Conservation (phyloP, 92 coral and sea anemone genomes). For the Parazoanthus darwini region DNA sequence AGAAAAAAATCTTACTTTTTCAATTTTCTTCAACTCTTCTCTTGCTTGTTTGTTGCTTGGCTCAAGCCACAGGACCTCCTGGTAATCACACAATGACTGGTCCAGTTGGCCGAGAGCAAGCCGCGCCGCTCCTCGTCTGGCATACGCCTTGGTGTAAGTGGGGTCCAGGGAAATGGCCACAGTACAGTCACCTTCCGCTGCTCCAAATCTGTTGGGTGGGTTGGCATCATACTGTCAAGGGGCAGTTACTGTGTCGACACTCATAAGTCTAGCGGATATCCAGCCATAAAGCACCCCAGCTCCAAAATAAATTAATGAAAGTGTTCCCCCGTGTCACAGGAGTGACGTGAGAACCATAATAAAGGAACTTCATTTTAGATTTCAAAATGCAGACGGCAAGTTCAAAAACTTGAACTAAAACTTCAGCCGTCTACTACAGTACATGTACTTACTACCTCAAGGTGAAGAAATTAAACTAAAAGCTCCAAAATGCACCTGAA, state of each 20-base stretch:
- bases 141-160: constrained; percentile 87
- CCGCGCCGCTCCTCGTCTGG: constrained; percentile 80
- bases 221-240: not conserved
- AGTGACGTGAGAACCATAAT: no score
- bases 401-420: no score
- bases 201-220: constrained; percentile 70
- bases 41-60: constrained; percentile 90
- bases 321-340: no score
- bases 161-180: constrained; percentile 74
- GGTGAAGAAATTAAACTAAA: no score
- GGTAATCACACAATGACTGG: constrained; percentile 58
- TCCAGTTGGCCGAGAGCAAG: constrained; percentile 57
- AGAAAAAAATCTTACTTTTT: constrained; percentile 49
- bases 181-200: constrained; percentile 93
- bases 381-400: no score
- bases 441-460: no score
- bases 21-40: constrained; percentile 72
- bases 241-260: not conserved
- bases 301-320: no score
- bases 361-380: no score
- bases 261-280: no score
- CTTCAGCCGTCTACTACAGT: no score
- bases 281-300: no score
- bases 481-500: no score
- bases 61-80: constrained; percentile 62